Percentiles rank a stretch among this genome's conserved stretches.
phyloP scores from a whole-genome alignment of 2,797 vertebrate genomes.

The Peromyscus eremicus region DNA sequence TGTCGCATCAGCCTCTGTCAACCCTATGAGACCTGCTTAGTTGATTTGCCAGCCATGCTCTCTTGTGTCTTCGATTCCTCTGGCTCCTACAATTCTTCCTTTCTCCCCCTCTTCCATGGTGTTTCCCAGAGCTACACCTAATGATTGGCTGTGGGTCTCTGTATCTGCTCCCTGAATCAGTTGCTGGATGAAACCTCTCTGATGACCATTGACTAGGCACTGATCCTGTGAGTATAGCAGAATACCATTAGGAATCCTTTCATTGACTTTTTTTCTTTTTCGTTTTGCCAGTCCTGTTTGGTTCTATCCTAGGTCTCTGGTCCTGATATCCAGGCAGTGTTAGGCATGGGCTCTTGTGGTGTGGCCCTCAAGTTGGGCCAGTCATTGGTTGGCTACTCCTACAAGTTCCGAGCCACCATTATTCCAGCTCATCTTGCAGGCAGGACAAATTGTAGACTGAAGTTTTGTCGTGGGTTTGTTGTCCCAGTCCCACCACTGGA shows the following conservation, averaged over 20 bases:
- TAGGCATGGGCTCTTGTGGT: not conserved
- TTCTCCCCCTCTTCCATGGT: not conserved
- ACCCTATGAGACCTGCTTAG: not conserved
- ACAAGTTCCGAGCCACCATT: not conserved
- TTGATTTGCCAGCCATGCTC: not conserved
- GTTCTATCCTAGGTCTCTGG: not conserved
- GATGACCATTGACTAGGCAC: not conserved
- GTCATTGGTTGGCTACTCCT: not conserved
- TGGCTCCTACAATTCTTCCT: not conserved
- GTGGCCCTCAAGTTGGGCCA: not conserved
- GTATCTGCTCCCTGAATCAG: not conserved
- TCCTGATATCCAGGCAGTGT: not conserved
- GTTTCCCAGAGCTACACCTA: too few relatives aligned
- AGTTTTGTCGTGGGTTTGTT: not conserved
- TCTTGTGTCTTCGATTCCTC: not conserved
- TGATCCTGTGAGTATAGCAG: not conserved
- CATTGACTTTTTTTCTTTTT: not conserved
- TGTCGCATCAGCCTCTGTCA: too few relatives aligned
- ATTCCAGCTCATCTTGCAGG: not conserved
- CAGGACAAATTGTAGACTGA: not conserved
- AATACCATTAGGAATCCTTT: not conserved
- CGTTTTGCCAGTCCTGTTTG: not conserved
- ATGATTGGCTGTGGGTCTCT: not conserved
- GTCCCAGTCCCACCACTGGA: not conserved
- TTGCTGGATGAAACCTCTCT: not conserved